Evolutionary conservation across 2,797 vertebrate species (phyloP).

Genomic region (Sarcophilus harrisii): DNA sequence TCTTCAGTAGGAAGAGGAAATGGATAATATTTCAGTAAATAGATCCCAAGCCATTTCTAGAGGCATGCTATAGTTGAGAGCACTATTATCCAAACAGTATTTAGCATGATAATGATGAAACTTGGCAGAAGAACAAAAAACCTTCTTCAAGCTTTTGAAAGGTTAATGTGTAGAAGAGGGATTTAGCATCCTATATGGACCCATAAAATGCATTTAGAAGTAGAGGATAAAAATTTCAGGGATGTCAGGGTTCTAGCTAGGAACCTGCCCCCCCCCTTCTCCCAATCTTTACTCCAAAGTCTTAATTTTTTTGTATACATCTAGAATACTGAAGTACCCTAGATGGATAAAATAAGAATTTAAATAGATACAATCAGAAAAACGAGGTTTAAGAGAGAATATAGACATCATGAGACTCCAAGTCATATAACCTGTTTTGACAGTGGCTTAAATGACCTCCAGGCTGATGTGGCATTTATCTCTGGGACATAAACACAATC

Average conservation of each 20-base stretch:
- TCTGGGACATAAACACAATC: neutral
- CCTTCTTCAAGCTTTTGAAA: neutral
- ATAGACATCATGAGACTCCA: neutral
- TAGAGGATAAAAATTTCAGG: neutral
- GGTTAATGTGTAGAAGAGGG: neutral
- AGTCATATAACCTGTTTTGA: neutral
- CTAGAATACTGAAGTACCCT: neutral
- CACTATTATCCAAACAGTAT: neutral
- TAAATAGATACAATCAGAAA: neutral
- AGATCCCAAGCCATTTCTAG: neutral
- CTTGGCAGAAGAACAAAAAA: neutral
- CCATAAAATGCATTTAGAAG: neutral
- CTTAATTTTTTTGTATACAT: neutral
- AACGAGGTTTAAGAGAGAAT: neutral
- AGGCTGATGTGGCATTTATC: neutral
- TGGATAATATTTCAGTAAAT: neutral
- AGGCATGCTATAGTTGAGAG: neutral
- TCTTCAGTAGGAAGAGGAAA: neutral
- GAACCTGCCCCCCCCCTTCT: fast-evolving
- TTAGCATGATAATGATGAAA: neutral
- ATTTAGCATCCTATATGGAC: neutral
- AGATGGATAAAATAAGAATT: neutral
- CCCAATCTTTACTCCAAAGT: neutral
- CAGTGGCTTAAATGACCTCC: neutral
- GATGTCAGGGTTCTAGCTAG: neutral